Conservation (phyloP, 2,888 invertebrate species). For the Cetonia aurata region DNA sequence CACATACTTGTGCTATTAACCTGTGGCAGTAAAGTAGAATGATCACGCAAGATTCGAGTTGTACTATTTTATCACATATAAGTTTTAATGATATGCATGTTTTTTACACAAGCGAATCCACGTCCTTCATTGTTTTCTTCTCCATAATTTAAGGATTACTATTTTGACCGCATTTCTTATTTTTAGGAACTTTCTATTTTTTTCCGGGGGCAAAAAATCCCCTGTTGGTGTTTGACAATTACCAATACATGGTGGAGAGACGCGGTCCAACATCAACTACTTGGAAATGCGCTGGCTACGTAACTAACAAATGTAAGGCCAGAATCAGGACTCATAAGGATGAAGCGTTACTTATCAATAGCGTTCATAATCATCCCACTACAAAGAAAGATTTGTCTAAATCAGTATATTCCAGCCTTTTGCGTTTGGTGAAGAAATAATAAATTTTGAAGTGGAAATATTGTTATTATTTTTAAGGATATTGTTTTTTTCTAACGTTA, state of each 20-base stretch:
- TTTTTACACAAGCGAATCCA: no score
- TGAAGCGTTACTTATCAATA: conserved; percentile 29
- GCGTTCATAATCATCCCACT: conserved; percentile 4
- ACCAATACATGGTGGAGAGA: conserved; percentile 51
- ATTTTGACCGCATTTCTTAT: background rate
- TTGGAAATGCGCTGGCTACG: conserved; percentile 57
- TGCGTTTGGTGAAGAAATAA: background rate
- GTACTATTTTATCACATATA: no score
- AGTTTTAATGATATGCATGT: no score
- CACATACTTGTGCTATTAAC: no score
- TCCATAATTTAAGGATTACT: background rate
- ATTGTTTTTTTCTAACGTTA: no score
- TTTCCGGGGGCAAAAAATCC: conserved; percentile 51
- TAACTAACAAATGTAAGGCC: conserved; percentile 55
- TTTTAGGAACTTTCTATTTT: conserved; percentile 48
- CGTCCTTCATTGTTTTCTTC: background rate
- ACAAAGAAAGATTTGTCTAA: conserved; percentile 10
- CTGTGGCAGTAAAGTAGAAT: no score
- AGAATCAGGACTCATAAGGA: conserved; percentile 51
- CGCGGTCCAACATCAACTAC: conserved; percentile 49
- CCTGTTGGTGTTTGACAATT: conserved; percentile 51
- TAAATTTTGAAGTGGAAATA: no score
- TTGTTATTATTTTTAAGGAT: no score
- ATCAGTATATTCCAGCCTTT: background rate
- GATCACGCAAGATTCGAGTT: no score